phyloP scores from a whole-genome alignment of 2,113 vertebrate genomes.

The Dicrurus megarhynchus region DNA sequence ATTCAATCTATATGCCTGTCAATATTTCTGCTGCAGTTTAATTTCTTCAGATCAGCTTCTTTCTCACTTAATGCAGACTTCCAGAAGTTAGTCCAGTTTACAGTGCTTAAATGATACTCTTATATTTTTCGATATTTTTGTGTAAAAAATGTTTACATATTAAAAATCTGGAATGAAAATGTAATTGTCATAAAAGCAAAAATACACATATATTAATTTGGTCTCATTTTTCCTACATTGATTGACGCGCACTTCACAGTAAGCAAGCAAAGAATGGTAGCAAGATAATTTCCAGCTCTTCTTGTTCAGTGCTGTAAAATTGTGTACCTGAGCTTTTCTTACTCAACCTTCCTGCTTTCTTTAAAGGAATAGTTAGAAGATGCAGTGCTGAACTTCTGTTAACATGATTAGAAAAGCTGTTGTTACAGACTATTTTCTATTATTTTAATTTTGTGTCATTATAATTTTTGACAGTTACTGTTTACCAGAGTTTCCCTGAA shows the following conservation, averaged over 20 bases:
- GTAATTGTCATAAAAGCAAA: conserved; percentile 32
- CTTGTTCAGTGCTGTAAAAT: not conserved
- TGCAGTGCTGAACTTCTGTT: conserved; percentile 61
- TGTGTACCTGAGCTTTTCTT: not conserved
- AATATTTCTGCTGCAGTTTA: conserved; percentile 67
- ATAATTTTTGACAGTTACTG: conserved; percentile 75
- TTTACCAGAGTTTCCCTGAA: conserved; percentile 73
- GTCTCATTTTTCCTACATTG: not conserved
- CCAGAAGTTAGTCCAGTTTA: not conserved
- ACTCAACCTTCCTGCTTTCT: not conserved
- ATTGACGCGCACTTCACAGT: not conserved
- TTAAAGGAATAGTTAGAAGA: conserved; percentile 5
- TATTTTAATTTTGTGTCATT: conserved; percentile 75
- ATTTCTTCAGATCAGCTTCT: conserved; percentile 52
- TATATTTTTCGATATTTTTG: not conserved
- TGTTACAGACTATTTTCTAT: conserved; percentile 64
- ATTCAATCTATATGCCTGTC: conserved; percentile 62
- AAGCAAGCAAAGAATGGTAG: not conserved
- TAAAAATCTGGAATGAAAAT: conserved; percentile 21
- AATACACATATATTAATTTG: not conserved
- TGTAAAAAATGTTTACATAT: not conserved
- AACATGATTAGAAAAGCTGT: conserved; percentile 67
- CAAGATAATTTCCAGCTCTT: not conserved
- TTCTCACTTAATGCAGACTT: conserved; percentile 28
- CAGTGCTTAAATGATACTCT: not conserved